Percentiles rank a stretch among this genome's conserved stretches.
Conservation (phyloP, 2,113 vertebrate genomes). For the Butorides virescens region DNA sequence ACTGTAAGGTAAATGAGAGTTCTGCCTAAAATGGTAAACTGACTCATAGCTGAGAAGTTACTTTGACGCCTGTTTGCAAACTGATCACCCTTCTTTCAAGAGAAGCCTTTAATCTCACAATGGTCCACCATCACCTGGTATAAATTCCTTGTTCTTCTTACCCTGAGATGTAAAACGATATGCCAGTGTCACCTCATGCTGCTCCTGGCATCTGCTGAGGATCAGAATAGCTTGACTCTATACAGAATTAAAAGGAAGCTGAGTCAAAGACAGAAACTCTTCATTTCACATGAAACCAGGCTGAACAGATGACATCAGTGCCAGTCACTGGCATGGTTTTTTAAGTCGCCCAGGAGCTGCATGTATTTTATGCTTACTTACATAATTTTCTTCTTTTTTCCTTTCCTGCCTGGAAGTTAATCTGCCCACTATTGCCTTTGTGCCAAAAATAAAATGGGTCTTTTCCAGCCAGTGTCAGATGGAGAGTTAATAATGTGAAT, state of each 20-base stretch:
- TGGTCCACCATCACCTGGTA: not conserved
- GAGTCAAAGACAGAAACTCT: not conserved
- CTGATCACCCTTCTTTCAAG: not conserved
- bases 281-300: not conserved
- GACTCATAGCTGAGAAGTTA: not conserved
- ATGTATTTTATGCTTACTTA: not conserved
- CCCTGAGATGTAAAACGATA: not conserved
- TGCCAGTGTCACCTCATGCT: fast-evolving
- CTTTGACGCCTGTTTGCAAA: not conserved
- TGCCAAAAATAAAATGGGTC: not conserved
- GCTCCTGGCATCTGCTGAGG: not conserved
- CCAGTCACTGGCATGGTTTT: not conserved
- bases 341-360: fast-evolving
- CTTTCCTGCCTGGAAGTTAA: not conserved
- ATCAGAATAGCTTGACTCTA: not conserved
- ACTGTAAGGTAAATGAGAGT: not conserved
- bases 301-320: not conserved
- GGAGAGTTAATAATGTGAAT: not conserved
- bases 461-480: not conserved
- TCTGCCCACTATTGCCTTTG: not conserved
- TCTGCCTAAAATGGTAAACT: not conserved
- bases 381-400: not conserved
- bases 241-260: not conserved
- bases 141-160: not conserved
- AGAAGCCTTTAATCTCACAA: not conserved